Evolutionary conservation across 2,113 vertebrate species (phyloP), one percentile per base, ranked within the genome.

Genomic region (Cryptomyrus ogoouensis): DNA sequence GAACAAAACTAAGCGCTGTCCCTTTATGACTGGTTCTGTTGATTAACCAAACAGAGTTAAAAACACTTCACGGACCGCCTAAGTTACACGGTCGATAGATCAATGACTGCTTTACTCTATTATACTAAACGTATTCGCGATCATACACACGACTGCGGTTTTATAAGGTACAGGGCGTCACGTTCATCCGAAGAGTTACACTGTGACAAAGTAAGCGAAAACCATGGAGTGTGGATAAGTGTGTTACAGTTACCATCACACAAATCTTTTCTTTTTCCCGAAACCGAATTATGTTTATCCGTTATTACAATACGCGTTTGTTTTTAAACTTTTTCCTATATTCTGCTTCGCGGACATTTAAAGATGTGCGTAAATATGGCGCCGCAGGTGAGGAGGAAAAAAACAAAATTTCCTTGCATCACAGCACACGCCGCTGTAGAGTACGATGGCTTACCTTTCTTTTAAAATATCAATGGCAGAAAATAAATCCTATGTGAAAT

Each of bases 361-460:
- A 94, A 91, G 91, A 93, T 94, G 90, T 90, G 89, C 87, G 91
- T 90, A 91, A 95, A 96, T 95, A 96, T 95, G 95, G 95, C 95
- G 95, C 95, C 95, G 94, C 94, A 94, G 92, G 92, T 91, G 24
- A 88, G 93, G 94, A 95, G 94, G 92, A 93, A 90, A 93, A 92
- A 5, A 10, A 91, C 74, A 44, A 17, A 88, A 53, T 50, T 24
- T 80, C 66, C n/a, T 74, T 27, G 88, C 66, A 70, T 80, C 88
- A 52, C 66, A 80, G 46, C n/a, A 70, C 44, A 77, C 46, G 49
- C 3, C 70, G 50, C n/a, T 21, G 17, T 49, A 44, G 13, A 87
- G 50, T 83, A 46, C 19, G 35, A 8, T 50, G 31, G 42, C 95
- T 95, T 94, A 96, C 95, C 95, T 94, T 93, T 90, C 89, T 35